Base-by-base conservation (phyloP, 1,140 invertebrate genomes). In the Rhyacophila brunnea region DNA sequence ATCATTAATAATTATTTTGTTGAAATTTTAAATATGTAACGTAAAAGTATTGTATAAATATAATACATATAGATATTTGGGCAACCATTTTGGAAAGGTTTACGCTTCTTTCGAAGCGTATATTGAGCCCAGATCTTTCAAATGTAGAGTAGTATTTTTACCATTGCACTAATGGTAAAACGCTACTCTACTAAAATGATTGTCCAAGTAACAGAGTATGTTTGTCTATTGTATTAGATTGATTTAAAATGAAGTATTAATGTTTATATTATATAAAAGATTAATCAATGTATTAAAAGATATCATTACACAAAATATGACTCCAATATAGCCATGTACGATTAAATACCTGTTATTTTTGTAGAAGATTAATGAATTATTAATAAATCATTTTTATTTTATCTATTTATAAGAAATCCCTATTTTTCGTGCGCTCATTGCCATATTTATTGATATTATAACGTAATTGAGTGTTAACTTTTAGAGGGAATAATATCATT, bases 401-500 rank as follows among this genome's bases (percentile, higher is more conserved):
- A 56, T 42, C 53, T 61, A 53, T 46, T 62, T 62, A 56, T 47
- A 36, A 53, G 44, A 62, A 44, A 53, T 48, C 17, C 44, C 60
- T 62, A 57, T 62, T 62, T 52, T 62, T 62, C 56, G 51, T 19
- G 55, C 60, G 28, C n/a, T n/a, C n/a, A 36, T 62, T 51, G 60
- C 60, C 60, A 62, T 62, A 62, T 62, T 58, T 58, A 62, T 54
- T 58, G 46, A 58, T 62, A 58, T 56, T 42, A 35, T 44, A 18
- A 38, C 35, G 28, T 13, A 32, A 54, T 54, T 47, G 17, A 47
- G 38, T 55, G 51, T 53, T 43, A 43, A 53, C 28, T 32, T 32
- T 42, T 53, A 53, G 13, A 20, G 18, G 28, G 38, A 45, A 45
- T 45, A 17, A 45, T 45, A 19, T 17, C 43, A 15, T 14, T 19